A percentile compares a stretch with the other conserved stretches of the same genome.
Evolutionary conservation across 2,113 vertebrate genomes (phyloP).

Genomic region (Polypterus bichir): DNA sequence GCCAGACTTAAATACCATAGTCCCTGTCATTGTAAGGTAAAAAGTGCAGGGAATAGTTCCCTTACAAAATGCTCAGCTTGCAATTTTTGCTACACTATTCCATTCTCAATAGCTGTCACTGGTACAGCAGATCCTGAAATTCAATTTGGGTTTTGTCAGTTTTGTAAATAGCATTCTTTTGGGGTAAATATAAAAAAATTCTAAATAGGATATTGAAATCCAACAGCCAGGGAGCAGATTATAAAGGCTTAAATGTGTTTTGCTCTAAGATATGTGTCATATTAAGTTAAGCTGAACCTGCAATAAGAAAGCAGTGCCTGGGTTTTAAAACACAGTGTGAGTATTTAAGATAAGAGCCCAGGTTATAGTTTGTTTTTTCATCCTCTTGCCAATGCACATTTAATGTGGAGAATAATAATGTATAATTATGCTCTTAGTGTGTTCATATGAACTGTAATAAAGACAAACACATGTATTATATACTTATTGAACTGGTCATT

Average conservation of each 20-base stretch:
- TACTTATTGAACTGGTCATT: too few species aligned
- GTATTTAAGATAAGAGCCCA: slow-evolving; percentile 27
- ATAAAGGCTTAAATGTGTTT: slow-evolving; percentile 34
- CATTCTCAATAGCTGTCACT: slow-evolving; percentile 27
- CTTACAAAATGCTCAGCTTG: slow-evolving; percentile 28
- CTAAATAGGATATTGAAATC: slow-evolving; percentile 31
- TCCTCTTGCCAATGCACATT: too few species aligned
- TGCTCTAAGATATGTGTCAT: slow-evolving; percentile 40
- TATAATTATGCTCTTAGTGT: too few species aligned
- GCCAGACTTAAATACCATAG: slow-evolving; percentile 27
- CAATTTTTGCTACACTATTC: slow-evolving; percentile 33
- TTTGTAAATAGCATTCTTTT: slow-evolving; percentile 38
- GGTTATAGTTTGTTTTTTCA: too few species aligned
- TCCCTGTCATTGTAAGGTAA: slow-evolving; percentile 22
- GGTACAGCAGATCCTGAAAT: slow-evolving; percentile 35
- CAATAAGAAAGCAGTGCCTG: slow-evolving; percentile 26
- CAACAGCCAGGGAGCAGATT: slow-evolving; percentile 31
- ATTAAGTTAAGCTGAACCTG: slow-evolving; percentile 29
- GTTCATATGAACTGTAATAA: too few species aligned
- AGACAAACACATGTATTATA: too few species aligned
- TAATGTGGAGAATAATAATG: too few species aligned
- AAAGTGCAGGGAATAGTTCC: slow-evolving; percentile 27
- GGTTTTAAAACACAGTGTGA: slow-evolving; percentile 26
- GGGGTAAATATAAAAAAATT: slow-evolving; percentile 34
- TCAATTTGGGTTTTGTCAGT: slow-evolving; percentile 40